Base-by-base conservation (phyloP, 2,797 vertebrate genomes). In the Semaprochilodus insignis region DNA sequence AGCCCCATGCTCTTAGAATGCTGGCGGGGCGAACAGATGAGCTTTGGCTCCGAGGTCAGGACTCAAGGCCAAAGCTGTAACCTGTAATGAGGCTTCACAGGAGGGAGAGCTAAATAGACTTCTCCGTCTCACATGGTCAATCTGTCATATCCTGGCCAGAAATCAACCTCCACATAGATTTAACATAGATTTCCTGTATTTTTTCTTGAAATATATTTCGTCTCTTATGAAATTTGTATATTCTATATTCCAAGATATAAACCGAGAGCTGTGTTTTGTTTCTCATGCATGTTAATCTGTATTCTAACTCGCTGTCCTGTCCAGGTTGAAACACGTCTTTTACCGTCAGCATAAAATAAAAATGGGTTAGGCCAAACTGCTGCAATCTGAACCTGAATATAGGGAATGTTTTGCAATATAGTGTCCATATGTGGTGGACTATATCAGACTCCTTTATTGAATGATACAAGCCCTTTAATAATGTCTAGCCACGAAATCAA, bases 1-100 rank as follows among this genome's bases (percentile, higher is more conserved):
- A 75, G 52, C 62, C 71, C 59, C 27, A 11, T 0, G 60, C 54
- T 62, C 34, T 59, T 40, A n/a, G 77, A 83, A 83, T 81, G 63
- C 81, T 78, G 80, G 60, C 85, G 86, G 86, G 79, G 86, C 84
- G 78, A 84, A 84, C 83, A 88, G 65, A 90, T 84, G 87, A 90
- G 90, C 90, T 90, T 89, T 90, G 87, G 86, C 90, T 91, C 87
- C 83, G 88, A 89, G 86, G 79, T 85, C 83, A 81, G 83, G 71
- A 90, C 77, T 91, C 90, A 90, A 92, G 91, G 90, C 89, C 88
- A 84, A 63, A 0, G 16, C 78, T 76, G 63, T 83, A 84, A 78
- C 48, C 55, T 40, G 81, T 89, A 88, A 93, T 91, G 83, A 91
- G 84, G 75, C 84, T 75, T 77, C 83, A 86, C 85, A 86, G 86